Evolutionary conservation across 2,888 invertebrate species (phyloP).

Genomic region (Hemicrepidius hirtus): DNA sequence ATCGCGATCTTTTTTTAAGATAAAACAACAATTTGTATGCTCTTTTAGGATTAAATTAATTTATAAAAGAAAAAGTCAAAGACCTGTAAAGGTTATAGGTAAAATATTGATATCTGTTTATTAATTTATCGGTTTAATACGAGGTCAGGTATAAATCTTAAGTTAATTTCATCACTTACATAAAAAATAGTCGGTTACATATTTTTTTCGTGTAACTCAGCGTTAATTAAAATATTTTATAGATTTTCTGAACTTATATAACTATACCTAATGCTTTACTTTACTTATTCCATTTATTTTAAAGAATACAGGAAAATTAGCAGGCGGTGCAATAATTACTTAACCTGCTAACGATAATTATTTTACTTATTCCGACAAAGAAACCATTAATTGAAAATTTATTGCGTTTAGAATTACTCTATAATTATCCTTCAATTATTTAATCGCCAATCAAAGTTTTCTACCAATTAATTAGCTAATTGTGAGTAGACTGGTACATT

Average conservation of each 20-base stretch:
- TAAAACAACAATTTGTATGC: conserved; percentile 5
- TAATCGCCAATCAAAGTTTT: too few species aligned
- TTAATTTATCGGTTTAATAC: conserved; percentile 5
- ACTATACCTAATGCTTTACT: background rate
- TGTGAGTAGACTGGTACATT: too few species aligned
- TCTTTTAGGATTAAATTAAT: conserved; percentile 8
- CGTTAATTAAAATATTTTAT: background rate
- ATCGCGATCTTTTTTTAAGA: background rate
- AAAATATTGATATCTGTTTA: background rate
- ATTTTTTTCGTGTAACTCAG: background rate
- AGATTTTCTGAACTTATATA: background rate
- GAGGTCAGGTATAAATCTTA: background rate
- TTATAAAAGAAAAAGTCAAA: conserved; percentile 8
- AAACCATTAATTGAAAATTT: conserved; percentile 6
- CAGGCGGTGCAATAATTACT: conserved; percentile 5
- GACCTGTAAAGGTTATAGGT: conserved; percentile 16
- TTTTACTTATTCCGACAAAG: background rate
- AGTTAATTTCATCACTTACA: background rate
- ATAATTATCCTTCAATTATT: too few species aligned
- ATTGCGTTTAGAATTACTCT: background rate
- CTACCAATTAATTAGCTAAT: too few species aligned
- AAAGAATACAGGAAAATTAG: background rate
- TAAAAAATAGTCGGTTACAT: background rate
- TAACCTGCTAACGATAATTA: conserved; percentile 1
- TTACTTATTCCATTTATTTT: too few species aligned